phyloP scores from a whole-genome alignment of 2,113 vertebrate genomes.

The Nothocercus julius region DNA sequence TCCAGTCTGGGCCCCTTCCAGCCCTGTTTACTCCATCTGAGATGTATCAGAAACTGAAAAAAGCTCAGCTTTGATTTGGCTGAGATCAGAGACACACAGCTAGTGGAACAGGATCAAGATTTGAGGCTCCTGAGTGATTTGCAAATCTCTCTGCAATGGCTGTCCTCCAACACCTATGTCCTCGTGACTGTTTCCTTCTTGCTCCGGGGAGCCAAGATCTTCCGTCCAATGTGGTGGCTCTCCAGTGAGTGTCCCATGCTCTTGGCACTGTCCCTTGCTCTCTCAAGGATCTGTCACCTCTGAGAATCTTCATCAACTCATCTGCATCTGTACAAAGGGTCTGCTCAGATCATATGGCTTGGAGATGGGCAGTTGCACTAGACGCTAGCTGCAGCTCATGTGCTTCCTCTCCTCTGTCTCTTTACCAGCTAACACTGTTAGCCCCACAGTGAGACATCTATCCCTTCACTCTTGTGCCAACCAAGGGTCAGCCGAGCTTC shows the following conservation, averaged over 20 bases:
- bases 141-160: neutral
- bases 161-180: neutral
- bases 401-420: neutral
- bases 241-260: neutral
- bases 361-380: neutral
- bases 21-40: neutral
- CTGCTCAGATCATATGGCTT: neutral
- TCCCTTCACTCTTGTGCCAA: neutral
- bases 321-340: neutral
- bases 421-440: rapidly evolving
- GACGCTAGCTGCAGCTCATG: neutral
- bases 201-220: rapidly evolving
- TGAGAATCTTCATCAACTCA: neutral
- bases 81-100: rapidly evolving
- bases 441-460: neutral
- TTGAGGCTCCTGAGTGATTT: neutral
- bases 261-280: neutral
- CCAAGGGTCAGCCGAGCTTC: neutral
- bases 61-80: neutral
- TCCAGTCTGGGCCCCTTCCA: neutral
- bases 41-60: neutral
- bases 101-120: neutral
- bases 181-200: neutral
- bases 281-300: neutral
- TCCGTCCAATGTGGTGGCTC: rapidly evolving